These are phyloP conservation scores for Ameiurus melas DNA, from an alignment of 2,113 vertebrate species.

Conservation along the genomic window DNA sequence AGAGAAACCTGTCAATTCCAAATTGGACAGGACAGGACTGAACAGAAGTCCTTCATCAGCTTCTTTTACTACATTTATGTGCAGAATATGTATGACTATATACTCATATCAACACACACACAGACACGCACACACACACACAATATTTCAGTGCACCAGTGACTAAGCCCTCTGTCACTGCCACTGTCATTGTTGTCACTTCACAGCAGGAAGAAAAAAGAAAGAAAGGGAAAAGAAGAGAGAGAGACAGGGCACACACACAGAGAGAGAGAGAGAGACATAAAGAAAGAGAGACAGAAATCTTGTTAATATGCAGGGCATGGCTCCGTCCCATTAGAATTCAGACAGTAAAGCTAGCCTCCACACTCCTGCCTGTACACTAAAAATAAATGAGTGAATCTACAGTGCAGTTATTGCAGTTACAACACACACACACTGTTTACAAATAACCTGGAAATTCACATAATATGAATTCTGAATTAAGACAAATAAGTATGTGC, in stretches of 20 bases:
- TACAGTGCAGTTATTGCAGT: slow-evolving; percentile 33
- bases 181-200: slow-evolving; percentile 33
- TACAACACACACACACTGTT: not conserved
- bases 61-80: not conserved
- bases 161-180: slow-evolving; percentile 23
- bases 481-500: not conserved
- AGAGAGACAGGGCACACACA: not conserved
- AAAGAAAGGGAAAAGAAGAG: not conserved
- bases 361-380: slow-evolving; percentile 52
- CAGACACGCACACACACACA: not conserved
- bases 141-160: slow-evolving; percentile 31
- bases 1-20: not conserved
- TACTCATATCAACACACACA: not conserved
- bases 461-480: not conserved
- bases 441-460: not conserved
- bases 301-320: slow-evolving; percentile 64
- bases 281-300: not conserved
- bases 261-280: not conserved
- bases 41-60: not conserved
- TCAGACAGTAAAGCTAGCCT: slow-evolving; percentile 60
- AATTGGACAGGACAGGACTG: not conserved
- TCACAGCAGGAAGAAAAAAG: slow-evolving; percentile 23
- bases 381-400: slow-evolving; percentile 66
- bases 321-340: slow-evolving; percentile 61
- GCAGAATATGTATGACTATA: not conserved